Base-by-base conservation (phyloP, 1,140 invertebrate genomes). In the Micrasema longulum region DNA sequence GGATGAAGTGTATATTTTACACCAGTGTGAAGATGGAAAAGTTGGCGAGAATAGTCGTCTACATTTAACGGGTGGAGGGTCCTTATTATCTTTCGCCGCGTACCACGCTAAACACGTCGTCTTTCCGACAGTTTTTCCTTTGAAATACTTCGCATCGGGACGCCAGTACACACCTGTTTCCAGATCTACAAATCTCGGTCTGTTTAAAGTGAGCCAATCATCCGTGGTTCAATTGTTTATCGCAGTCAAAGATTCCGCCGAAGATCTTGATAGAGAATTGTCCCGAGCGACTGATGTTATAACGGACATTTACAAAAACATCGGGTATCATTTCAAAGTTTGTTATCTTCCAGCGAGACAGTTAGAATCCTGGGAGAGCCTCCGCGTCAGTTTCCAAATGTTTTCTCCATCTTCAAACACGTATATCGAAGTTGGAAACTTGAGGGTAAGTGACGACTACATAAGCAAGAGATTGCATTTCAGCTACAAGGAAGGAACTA, bases 401-500 rank as follows among this genome's bases (percentile, higher is more conserved):
- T 92, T 87, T 86, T 92, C 90, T 0, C 78, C 80, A 14, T 84
- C 84, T 76, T 78, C 81, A 18, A 76, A 88, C 48, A 73, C 78
- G 20, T 93, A 91, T 79, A 76, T 91, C 1, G 89, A 91, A 83
- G 85, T 92, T 67, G 91, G 88, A 3, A 82, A 89, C 82, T 63
- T 92, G 47, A 90, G 89, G 1, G 60, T 88, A 10, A 88, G 85
- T 78, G 88, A 87, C 36, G 84, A 88, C 73, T 93, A 88, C 77
- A 85, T 92, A 16, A 90, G 89, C 77, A 91, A 92, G 79, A 84
- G 91, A 60, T 80, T 93, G 20, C 79, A 90, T 73, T 88, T 90
- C 55, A 86, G 80, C 52, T 89, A 88, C 76, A 79, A 80, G 52
- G 85, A 87, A 50, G 77, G 85, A 1, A 78, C 84, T 62, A 77